phyloP scores from a whole-genome alignment of 1,140 invertebrate genomes.

The Hypothenemus hampei region DNA sequence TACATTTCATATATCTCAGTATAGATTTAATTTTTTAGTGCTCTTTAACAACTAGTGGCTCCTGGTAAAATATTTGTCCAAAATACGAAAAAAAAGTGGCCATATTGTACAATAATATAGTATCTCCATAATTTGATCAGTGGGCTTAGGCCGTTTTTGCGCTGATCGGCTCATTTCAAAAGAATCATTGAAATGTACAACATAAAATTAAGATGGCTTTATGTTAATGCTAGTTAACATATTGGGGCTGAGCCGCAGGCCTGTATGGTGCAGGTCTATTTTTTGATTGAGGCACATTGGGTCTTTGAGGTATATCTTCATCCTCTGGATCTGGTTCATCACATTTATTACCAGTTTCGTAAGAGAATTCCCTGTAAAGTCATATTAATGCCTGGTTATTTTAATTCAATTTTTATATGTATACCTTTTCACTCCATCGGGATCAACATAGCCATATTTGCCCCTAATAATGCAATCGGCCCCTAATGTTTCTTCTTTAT shows the following conservation, averaged over 20 bases:
- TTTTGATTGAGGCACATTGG: slow-evolving; percentile 21
- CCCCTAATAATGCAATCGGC: slow-evolving; percentile 73
- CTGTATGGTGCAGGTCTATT: slow-evolving; percentile 14
- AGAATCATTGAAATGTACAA: too few relatives aligned
- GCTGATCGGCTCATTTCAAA: too few relatives aligned
- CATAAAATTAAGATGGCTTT: too few relatives aligned
- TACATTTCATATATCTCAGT: too few relatives aligned
- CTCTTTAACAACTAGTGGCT: too few relatives aligned
- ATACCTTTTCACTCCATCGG: slow-evolving; percentile 56
- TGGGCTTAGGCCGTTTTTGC: too few relatives aligned
- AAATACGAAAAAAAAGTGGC: too few relatives aligned
- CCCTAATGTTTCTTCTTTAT: slow-evolving; percentile 78
- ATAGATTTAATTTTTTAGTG: too few relatives aligned
- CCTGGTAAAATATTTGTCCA: too few relatives aligned
- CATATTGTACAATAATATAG: too few relatives aligned
- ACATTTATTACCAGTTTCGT: slow-evolving; percentile 42
- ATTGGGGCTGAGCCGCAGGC: slow-evolving; percentile 15
- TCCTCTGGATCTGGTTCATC: slow-evolving; percentile 39
- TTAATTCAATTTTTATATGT: neutral
- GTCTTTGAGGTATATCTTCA: slow-evolving; percentile 23
- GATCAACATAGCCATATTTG: slow-evolving; percentile 78
- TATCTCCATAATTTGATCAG: too few relatives aligned
- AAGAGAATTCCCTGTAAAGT: slow-evolving; percentile 37
- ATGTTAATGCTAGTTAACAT: slow-evolving; percentile 21
- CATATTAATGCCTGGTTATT: neutral